Percentiles rank a stretch among this genome's conserved stretches.
phyloP scores from a whole-genome alignment of 2,113 vertebrate genomes.

The Haemorhous mexicanus region DNA sequence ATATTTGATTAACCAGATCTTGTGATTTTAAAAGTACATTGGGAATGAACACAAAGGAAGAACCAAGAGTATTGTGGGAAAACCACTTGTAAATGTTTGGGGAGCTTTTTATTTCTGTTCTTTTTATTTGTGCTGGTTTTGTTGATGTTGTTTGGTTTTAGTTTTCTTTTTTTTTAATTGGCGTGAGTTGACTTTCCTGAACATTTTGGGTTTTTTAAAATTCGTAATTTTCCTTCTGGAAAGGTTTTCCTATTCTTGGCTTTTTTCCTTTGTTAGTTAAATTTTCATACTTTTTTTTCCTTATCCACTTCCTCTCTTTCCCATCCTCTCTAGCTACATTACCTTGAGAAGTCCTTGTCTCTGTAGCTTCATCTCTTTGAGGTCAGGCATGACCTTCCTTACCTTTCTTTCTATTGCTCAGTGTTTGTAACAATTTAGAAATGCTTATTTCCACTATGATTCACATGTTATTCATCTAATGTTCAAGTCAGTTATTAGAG shows the following conservation, averaged over 20 bases:
- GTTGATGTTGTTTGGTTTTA: background rate
- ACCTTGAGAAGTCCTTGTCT: background rate
- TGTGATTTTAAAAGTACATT: background rate
- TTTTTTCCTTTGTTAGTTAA: background rate
- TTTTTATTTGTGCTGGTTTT: background rate
- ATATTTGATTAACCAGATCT: background rate
- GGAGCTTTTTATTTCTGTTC: background rate
- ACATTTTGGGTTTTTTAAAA: rapidly evolving
- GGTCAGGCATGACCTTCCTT: background rate
- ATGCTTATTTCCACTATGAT: background rate
- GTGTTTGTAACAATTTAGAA: background rate
- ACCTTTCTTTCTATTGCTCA: background rate
- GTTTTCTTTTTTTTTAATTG: background rate
- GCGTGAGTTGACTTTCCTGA: background rate
- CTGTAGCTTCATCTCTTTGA: background rate
- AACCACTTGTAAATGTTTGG: background rate
- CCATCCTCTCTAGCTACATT: background rate
- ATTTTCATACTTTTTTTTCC: background rate
- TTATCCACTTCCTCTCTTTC: background rate
- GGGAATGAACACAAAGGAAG: background rate
- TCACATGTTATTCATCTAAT: background rate
- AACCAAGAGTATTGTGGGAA: background rate
- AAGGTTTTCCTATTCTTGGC: background rate
- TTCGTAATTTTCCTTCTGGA: background rate
- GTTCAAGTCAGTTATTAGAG: background rate